These are phyloP conservation scores for Xiphophorus couchianus DNA, from an alignment of 2,113 vertebrate genomes.

Conservation along the genomic window DNA sequence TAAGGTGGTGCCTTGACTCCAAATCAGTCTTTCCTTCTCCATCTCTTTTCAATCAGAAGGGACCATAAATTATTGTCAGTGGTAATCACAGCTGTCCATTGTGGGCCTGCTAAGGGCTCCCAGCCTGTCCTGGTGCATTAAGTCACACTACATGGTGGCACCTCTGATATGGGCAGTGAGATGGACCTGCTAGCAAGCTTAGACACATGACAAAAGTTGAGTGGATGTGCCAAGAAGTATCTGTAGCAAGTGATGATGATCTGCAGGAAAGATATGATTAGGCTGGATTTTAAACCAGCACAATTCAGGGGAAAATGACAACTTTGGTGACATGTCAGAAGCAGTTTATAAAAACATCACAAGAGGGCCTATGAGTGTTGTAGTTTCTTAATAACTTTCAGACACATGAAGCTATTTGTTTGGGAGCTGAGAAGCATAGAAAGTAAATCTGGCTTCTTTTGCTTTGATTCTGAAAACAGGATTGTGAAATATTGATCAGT, in stretches of 20 bases:
- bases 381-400: background rate
- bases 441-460: background rate
- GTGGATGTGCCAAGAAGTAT: slow-evolving; percentile 44
- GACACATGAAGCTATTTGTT: background rate
- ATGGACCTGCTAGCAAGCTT: slow-evolving; percentile 42
- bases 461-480: background rate
- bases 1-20: slow-evolving; percentile 73
- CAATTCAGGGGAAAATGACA: slow-evolving; percentile 1
- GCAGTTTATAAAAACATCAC: slow-evolving; percentile 1
- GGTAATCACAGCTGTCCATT: slow-evolving; percentile 76
- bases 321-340: background rate
- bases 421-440: background rate
- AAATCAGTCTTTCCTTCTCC: slow-evolving; percentile 56
- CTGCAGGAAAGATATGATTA: slow-evolving; percentile 19
- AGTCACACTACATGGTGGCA: slow-evolving; percentile 65
- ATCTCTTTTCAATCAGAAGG: slow-evolving; percentile 75
- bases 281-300: slow-evolving; percentile 8
- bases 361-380: background rate
- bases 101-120: slow-evolving; percentile 68
- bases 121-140: slow-evolving; percentile 69
- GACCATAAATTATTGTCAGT: slow-evolving; percentile 80
- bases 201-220: slow-evolving; percentile 52
- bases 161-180: slow-evolving; percentile 50
- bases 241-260: slow-evolving; percentile 55
- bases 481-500: background rate